Conservation (phyloP, 2,888 invertebrate species). For the Odontothrips loti region DNA sequence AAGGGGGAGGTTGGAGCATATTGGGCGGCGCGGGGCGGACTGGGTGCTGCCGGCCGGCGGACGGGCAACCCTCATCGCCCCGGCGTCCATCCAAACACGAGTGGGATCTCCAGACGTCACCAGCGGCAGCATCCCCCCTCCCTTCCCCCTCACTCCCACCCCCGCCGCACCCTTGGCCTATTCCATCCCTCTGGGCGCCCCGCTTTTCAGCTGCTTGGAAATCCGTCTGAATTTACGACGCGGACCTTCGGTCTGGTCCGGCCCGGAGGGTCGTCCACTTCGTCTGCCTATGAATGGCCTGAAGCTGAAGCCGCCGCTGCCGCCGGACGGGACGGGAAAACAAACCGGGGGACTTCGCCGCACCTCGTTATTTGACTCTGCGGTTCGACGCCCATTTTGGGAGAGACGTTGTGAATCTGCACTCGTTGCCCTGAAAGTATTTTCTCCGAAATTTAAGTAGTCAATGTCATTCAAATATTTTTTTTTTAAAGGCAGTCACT, state of each 20-base stretch:
- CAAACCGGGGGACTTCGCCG: too few species aligned
- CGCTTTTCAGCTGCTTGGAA: neutral
- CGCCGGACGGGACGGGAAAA: neutral
- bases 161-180: neutral
- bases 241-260: neutral
- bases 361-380: too few species aligned
- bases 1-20: neutral
- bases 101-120: neutral
- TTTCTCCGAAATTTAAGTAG: too few species aligned
- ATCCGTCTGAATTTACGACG: slow-evolving; percentile 1
- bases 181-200: neutral
- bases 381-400: too few species aligned
- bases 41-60: neutral
- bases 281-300: neutral
- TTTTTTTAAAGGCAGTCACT: too few species aligned
- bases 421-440: too few species aligned
- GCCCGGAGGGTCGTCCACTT: neutral
- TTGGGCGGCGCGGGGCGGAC: neutral
- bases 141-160: neutral
- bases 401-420: too few species aligned
- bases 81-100: slow-evolving; percentile 1
- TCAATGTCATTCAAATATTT: too few species aligned
- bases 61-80: neutral
- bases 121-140: neutral
- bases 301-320: neutral